Conservation (phyloP, 2,113 vertebrate genomes). For the Rafetus swinhoei region DNA sequence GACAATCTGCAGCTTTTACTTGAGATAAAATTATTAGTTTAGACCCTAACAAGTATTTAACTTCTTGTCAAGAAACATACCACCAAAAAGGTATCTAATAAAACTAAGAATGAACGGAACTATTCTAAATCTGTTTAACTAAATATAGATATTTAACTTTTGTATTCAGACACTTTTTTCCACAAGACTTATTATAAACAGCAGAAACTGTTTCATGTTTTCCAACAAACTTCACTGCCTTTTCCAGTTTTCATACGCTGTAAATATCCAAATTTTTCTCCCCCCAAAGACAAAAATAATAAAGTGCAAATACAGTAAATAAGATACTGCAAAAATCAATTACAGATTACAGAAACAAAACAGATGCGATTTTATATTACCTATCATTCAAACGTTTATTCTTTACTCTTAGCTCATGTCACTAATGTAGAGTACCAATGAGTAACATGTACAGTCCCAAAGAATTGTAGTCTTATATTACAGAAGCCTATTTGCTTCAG, state of each 20-base stretch:
- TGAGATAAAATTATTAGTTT: neutral
- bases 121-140: neutral
- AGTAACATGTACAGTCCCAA: slow-evolving; percentile 82
- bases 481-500: slow-evolving; percentile 79
- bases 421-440: slow-evolving; percentile 47
- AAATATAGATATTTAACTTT: neutral
- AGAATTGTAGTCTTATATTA: slow-evolving; percentile 70
- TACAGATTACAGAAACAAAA: slow-evolving; percentile 1
- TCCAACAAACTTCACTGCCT: neutral
- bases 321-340: neutral
- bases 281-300: neutral
- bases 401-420: slow-evolving; percentile 28
- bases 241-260: neutral
- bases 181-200: neutral
- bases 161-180: neutral
- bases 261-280: neutral
- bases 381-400: slow-evolving; percentile 34
- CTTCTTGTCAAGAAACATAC: neutral
- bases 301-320: neutral
- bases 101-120: neutral
- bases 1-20: slow-evolving; percentile 1
- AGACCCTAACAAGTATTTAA: neutral
- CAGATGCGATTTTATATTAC: neutral
- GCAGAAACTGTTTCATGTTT: neutral
- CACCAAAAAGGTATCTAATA: neutral